Evolutionary conservation across 2,888 invertebrate species (phyloP).

Genomic region (Isotomurus palustris): DNA sequence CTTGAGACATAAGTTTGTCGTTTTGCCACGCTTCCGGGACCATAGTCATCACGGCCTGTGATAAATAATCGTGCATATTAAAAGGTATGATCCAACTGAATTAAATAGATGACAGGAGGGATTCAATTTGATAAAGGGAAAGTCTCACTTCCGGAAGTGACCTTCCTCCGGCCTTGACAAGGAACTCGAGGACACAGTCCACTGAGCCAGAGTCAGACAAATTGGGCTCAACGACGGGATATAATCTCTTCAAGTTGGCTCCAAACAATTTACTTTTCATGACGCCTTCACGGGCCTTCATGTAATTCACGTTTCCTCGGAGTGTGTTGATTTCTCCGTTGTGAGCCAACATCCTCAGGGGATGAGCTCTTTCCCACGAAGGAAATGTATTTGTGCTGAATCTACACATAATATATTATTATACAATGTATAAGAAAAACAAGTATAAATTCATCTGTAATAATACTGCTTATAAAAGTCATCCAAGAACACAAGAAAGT

Average conservation of each 20-base stretch:
- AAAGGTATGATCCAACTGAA: neutral
- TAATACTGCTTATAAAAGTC: too few species aligned
- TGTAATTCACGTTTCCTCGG: conserved; percentile 94
- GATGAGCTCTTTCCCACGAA: conserved; percentile 98
- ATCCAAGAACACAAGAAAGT: too few species aligned
- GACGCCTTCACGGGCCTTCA: conserved; percentile 97
- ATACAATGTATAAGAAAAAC: too few species aligned
- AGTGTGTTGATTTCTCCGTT: conserved; percentile 99
- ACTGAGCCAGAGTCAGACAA: conserved; percentile 96
- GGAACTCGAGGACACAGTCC: conserved; percentile 96
- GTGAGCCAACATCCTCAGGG: conserved; percentile 86
- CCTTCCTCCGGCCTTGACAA: conserved; percentile 80
- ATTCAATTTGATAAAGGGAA: too few species aligned
- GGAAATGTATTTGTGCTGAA: conserved; percentile 99
- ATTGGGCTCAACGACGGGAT: conserved; percentile 96
- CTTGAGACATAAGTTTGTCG: conserved; percentile 82
- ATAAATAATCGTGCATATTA: conserved; percentile 1
- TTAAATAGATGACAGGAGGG: too few species aligned
- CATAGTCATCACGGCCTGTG: conserved; percentile 95
- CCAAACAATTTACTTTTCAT: conserved; percentile 85
- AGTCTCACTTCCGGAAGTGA: conserved; percentile 69
- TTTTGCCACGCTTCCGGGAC: conserved; percentile 99
- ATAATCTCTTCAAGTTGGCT: conserved; percentile 70
- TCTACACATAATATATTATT: conserved; percentile 50
- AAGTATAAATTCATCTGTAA: too few species aligned